Percentiles rank a stretch among this genome's conserved stretches.
Conservation (phyloP, 2,888 invertebrate genomes). For the Lasioglossum vierecki region DNA sequence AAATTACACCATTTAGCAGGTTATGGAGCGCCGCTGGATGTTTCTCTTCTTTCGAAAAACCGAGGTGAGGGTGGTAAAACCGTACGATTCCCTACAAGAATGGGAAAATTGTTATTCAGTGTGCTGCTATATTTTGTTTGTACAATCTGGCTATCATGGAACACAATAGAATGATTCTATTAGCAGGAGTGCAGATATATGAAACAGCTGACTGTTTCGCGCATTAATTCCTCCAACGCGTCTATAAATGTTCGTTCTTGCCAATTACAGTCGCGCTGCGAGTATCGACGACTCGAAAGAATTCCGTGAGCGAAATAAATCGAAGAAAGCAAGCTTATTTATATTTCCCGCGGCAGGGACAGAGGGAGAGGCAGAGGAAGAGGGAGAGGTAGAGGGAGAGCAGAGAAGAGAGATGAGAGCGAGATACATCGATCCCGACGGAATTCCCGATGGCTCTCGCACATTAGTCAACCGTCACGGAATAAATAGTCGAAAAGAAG, state of each 20-base stretch:
- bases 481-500: constrained; percentile 59
- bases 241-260: neutral
- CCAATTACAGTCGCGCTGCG: neutral
- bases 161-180: neutral
- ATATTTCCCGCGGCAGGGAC: neutral
- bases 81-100: neutral
- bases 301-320: constrained; percentile 2
- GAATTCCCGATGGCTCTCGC: constrained; percentile 61
- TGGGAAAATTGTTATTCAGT: neutral
- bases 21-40: neutral
- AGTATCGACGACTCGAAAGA: constrained; percentile 15
- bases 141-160: neutral
- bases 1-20: constrained; percentile 30
- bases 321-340: neutral
- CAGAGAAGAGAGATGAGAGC: neutral
- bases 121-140: neutral
- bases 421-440: constrained; percentile 50
- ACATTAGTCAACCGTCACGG: constrained; percentile 64
- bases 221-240: neutral
- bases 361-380: neutral
- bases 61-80: neutral
- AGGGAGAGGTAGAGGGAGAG: neutral
- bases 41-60: neutral
- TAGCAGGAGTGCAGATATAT: neutral
- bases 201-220: neutral